Base-by-base conservation (phyloP, 2,888 invertebrate genomes). In the Cryptus viduatorius region DNA sequence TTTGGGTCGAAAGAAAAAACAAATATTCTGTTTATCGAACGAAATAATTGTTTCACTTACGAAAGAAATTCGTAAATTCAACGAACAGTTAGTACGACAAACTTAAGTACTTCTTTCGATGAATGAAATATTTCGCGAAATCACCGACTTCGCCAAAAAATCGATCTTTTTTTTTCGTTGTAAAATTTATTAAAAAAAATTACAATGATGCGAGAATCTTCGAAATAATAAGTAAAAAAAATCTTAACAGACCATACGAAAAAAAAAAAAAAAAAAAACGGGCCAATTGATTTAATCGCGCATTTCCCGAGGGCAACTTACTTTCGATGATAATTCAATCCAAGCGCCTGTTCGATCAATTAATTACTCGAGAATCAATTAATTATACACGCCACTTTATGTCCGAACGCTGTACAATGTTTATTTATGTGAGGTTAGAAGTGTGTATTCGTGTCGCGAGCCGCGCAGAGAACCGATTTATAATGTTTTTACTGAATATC, bases 281-380 rank as follows among this genome's bases (percentile, higher is more conserved):
- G 24, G 1, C 24, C 1, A 42, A 44, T 44, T 1, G 44, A 19
- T 37, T 12, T 42, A 10, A 65, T 19, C 19, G 16, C 14, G 16
- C 1, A 10, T 44, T 37, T 65, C 16, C 12, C 10, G 44, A 19
- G 65, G 16, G 42, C 44, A 12, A 46, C 14, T 68, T 16, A 5
- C 4, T n/a, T 68, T 68, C 10, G n/a, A 29, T 3, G 14, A 48
- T n/a, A 14, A 68, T 50, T 50, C 48, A 5, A 68, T 48, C 48
- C 29, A 7, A 68, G 29, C 29, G 68, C 10, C 31, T n/a, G 3
- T 61, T 24, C 67, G 24, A n/a, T 68, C 48, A n/a, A 68, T 68
- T 48, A 31, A 48, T 68, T 29, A 68, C 68, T 50, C 48, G 14
- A n/a, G 7, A 48, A n/a, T 29, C 29, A 14, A 68, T 68, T 50